A percentile compares a stretch with the other conserved stretches of the same genome.
Conservation (phyloP, 2,797 vertebrate species). For the Parambassis ranga region DNA sequence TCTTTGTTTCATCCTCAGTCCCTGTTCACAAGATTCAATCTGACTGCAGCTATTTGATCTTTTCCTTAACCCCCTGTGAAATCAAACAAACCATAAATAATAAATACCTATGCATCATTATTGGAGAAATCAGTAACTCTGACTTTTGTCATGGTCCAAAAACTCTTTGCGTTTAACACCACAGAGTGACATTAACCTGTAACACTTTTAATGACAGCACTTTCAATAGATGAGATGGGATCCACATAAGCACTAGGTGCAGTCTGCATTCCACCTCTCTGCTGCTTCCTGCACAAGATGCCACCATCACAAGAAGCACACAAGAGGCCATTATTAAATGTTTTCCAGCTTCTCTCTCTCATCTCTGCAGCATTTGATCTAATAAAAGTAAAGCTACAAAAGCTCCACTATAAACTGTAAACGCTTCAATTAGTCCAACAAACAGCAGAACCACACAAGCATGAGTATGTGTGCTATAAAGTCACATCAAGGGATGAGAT, state of each 20-base stretch:
- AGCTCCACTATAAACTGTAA: neutral
- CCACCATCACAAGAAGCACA: slow-evolving; percentile 28
- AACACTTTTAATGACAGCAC: slow-evolving; percentile 54
- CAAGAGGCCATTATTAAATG: slow-evolving; percentile 29
- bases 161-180: slow-evolving; percentile 13
- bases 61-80: slow-evolving; percentile 1
- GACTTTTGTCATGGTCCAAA: neutral
- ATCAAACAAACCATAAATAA: neutral
- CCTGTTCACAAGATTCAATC: slow-evolving; percentile 3
- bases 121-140: neutral
- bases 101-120: neutral
- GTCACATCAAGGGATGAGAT: slow-evolving; percentile 46
- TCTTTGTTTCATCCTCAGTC: slow-evolving; percentile 4
- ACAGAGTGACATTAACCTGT: slow-evolving; percentile 14
- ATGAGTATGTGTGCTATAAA: slow-evolving; percentile 22
- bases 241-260: slow-evolving; percentile 33
- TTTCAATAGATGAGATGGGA: slow-evolving; percentile 39
- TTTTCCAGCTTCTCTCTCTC: slow-evolving; percentile 2
- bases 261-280: slow-evolving; percentile 37
- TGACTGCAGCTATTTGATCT: slow-evolving; percentile 6
- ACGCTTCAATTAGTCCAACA: slow-evolving; percentile 29
- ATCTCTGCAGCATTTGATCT: neutral
- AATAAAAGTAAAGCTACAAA: slow-evolving; percentile 22
- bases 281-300: slow-evolving; percentile 31
- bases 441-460: slow-evolving; percentile 18